phyloP scores from a whole-genome alignment of 2,888 invertebrate genomes.

The Drosophila colorata region DNA sequence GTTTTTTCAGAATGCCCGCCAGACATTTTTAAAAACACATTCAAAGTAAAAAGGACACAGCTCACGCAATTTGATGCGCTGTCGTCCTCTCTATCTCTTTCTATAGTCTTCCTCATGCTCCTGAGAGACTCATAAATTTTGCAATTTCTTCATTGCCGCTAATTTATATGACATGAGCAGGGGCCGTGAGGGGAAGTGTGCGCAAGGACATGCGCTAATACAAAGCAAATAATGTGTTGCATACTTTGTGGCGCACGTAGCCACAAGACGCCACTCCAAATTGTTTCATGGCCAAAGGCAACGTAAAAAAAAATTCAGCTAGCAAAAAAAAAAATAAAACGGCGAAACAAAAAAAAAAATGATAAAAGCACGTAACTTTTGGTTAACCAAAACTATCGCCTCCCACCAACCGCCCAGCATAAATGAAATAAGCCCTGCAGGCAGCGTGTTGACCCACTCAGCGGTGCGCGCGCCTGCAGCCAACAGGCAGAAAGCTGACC shows the following conservation, averaged over 20 bases:
- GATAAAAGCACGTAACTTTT: slow-evolving; percentile 66
- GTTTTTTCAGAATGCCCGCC: slow-evolving; percentile 57
- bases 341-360: slow-evolving; percentile 17
- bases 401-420: slow-evolving; percentile 17
- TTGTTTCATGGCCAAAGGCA: slow-evolving; percentile 66
- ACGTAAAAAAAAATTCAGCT: slow-evolving; percentile 12
- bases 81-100: slow-evolving; percentile 4
- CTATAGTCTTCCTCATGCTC: slow-evolving; percentile 26
- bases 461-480: slow-evolving; percentile 21
- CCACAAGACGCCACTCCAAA: slow-evolving; percentile 56
- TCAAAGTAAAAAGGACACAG: slow-evolving; percentile 34
- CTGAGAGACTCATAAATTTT: slow-evolving; percentile 82
- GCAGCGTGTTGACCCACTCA: slow-evolving; percentile 55
- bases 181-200: background rate
- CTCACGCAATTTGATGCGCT: slow-evolving; percentile 31
- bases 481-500: slow-evolving; percentile 41
- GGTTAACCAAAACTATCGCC: slow-evolving; percentile 52
- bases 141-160: slow-evolving; percentile 80
- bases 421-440: slow-evolving; percentile 57
- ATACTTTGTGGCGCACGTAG: slow-evolving; percentile 37
- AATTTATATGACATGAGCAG: slow-evolving; percentile 68
- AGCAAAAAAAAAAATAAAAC: slow-evolving; percentile 9
- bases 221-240: slow-evolving; percentile 77
- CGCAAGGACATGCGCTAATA: slow-evolving; percentile 64
- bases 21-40: slow-evolving; percentile 70